phyloP scores from a whole-genome alignment of 37 sponge, comb jelly and placozoan species.

The Lycopodina hypogea region DNA sequence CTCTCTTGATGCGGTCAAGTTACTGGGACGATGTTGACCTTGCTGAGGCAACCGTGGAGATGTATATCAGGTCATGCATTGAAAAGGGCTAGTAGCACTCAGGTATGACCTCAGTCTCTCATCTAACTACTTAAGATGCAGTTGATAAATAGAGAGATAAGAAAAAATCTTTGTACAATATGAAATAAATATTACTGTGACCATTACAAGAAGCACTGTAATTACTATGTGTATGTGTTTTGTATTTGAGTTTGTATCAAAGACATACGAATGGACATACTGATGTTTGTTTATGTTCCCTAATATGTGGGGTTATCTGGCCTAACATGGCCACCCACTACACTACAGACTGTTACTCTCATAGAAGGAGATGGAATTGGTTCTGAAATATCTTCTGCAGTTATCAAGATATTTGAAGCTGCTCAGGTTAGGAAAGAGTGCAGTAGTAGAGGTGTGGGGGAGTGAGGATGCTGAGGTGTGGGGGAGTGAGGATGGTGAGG shows the following conservation, averaged over 20 bases:
- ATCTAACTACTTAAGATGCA: too few species aligned
- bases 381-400: conserved; percentile 94
- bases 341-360: conserved; percentile 68
- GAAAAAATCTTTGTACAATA: too few species aligned
- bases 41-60: not conserved
- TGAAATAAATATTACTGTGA: too few species aligned
- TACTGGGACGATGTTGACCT: not conserved
- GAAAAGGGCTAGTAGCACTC: not conserved
- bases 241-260: too few species aligned
- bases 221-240: too few species aligned
- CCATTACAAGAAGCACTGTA: too few species aligned
- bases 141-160: too few species aligned
- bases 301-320: not conserved
- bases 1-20: not conserved
- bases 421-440: conserved; percentile 54
- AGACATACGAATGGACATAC: too few species aligned
- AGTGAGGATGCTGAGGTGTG: too few species aligned
- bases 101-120: not conserved
- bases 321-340: too few species aligned
- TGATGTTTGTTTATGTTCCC: not conserved
- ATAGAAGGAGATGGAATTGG: conserved; percentile 99
- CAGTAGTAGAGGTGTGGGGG: not conserved
- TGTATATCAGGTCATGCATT: not conserved
- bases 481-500: too few species aligned
- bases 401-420: conserved; percentile 87